Evolutionary conservation across 2,113 vertebrate genomes (phyloP).

Genomic region (Charina bottae): DNA sequence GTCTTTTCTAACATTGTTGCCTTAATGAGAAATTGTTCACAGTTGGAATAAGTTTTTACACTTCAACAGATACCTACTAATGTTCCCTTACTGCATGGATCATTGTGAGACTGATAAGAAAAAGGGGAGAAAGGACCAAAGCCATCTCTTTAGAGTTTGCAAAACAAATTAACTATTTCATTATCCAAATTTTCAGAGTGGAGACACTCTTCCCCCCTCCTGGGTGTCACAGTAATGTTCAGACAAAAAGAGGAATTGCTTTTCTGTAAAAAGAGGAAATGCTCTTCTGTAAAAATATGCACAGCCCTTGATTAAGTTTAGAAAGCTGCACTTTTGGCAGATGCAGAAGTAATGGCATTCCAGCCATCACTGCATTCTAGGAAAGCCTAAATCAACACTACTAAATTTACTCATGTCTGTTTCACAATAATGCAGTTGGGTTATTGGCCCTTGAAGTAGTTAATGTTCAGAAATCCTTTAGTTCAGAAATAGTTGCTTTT

Average conservation of each 20-base stretch:
- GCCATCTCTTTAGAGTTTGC: neutral
- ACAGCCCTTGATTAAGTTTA: conserved; percentile 52
- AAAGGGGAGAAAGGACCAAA: neutral
- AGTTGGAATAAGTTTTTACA: neutral
- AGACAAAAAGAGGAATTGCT: neutral
- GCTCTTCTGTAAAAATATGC: neutral
- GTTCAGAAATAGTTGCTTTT: conserved; percentile 12
- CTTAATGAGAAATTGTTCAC: neutral
- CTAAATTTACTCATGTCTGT: conserved; percentile 36
- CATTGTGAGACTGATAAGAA: neutral
- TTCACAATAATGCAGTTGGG: conserved; percentile 37
- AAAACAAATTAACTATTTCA: neutral
- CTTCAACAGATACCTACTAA: neutral
- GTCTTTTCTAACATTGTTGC: neutral
- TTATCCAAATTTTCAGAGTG: neutral
- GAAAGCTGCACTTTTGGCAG: conserved; percentile 60
- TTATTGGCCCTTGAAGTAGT: neutral
- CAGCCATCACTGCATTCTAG: conserved; percentile 62
- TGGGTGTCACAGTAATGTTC: neutral
- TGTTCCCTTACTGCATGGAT: neutral
- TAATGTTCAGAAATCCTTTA: neutral
- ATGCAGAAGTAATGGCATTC: conserved; percentile 50
- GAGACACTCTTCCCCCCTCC: fast-evolving
- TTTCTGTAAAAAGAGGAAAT: conserved; percentile 14
- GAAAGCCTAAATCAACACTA: conserved; percentile 60